Conservation (phyloP, 2,113 vertebrate species). For the Coreoperca whiteheadi region DNA sequence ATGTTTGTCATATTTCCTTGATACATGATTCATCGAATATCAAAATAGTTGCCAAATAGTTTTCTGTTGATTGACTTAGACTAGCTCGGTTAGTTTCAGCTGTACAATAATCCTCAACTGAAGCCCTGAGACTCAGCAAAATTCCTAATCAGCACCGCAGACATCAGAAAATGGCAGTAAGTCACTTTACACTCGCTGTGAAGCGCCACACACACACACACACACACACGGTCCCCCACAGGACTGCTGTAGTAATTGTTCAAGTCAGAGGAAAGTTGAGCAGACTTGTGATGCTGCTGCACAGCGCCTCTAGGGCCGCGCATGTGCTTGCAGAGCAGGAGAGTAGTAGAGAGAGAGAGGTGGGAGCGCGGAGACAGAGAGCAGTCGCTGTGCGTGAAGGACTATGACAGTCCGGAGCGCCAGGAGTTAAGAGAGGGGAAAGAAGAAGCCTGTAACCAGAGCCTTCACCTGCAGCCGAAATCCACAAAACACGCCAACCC, state of each 20-base stretch:
- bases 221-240: slow-evolving; percentile 9
- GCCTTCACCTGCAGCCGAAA: slow-evolving; percentile 9
- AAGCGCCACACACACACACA: background rate
- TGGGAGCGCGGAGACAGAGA: slow-evolving; percentile 21
- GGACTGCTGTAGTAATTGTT: slow-evolving; percentile 40
- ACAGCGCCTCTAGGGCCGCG: slow-evolving; percentile 56
- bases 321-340: slow-evolving; percentile 9
- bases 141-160: background rate
- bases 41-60: background rate
- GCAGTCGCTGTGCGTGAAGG: slow-evolving; percentile 33
- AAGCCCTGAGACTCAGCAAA: slow-evolving; percentile 1
- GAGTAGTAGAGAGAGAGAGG: background rate
- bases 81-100: background rate
- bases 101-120: background rate
- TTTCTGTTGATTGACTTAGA: background rate
- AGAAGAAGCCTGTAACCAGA: background rate
- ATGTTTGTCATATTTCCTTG: background rate
- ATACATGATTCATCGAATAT: background rate
- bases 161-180: slow-evolving; percentile 8
- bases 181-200: background rate
- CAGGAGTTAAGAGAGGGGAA: slow-evolving; percentile 35
- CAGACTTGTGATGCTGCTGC: slow-evolving; percentile 39
- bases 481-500: background rate
- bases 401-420: slow-evolving; percentile 46
- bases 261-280: slow-evolving; percentile 16